A percentile compares a stretch with the other conserved stretches of the same genome.
phyloP scores from a whole-genome alignment of 2,113 vertebrate genomes.

The Herpetotheres cachinnans region DNA sequence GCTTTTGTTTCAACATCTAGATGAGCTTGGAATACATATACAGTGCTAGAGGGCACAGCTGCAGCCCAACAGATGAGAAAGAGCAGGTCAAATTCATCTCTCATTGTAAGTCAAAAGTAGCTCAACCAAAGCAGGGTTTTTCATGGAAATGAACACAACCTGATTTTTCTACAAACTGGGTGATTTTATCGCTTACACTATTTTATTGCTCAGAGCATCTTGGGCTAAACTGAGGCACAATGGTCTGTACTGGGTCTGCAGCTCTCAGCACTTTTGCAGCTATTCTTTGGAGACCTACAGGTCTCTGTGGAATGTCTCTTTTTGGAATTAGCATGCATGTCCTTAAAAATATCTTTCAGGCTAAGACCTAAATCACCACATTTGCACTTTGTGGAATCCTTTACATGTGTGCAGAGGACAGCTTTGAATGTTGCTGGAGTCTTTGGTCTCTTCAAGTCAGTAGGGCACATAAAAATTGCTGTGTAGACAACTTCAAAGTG shows the following conservation, averaged over 20 bases:
- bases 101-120: constrained; percentile 37
- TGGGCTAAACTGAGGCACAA: background rate
- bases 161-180: background rate
- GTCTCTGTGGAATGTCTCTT: background rate
- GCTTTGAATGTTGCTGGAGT: background rate
- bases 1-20: constrained; percentile 33
- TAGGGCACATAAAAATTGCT: background rate
- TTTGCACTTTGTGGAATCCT: background rate
- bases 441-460: constrained; percentile 12
- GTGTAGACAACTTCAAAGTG: background rate
- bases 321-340: background rate
- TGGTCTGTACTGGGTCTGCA: background rate
- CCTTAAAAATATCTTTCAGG: background rate
- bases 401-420: background rate
- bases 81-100: constrained; percentile 12
- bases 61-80: constrained; percentile 32
- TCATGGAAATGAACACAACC: background rate
- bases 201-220: background rate
- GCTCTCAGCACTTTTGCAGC: background rate
- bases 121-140: constrained; percentile 6
- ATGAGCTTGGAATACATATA: constrained; percentile 40
- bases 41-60: constrained; percentile 29
- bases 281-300: background rate
- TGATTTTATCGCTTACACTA: background rate
- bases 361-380: background rate